These are phyloP conservation scores for Varanus salvator DNA, from an alignment of 2,113 vertebrate species.

Conservation along the genomic window DNA sequence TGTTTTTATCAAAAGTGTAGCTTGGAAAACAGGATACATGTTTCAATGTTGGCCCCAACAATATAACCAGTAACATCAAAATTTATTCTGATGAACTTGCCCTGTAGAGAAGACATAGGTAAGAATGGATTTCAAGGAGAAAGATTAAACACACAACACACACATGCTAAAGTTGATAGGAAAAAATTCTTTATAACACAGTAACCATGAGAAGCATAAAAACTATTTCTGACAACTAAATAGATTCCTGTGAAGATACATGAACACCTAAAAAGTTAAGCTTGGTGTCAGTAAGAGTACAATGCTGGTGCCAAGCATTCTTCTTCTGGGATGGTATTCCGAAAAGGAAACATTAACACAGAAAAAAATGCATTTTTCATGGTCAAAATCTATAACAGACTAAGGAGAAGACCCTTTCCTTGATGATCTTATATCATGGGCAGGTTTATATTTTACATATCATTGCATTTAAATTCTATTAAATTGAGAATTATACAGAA, in stretches of 20 bases:
- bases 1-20: background rate
- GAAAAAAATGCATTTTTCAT: background rate
- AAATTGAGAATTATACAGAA: background rate
- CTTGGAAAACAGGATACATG: conserved; percentile 89
- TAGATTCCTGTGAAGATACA: background rate
- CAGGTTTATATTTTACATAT: background rate
- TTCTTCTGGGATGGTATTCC: background rate
- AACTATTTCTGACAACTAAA: background rate
- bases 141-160: background rate
- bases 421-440: background rate
- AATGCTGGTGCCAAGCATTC: background rate
- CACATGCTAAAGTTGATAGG: background rate
- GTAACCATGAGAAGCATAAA: background rate
- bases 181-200: background rate
- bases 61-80: conserved; percentile 99
- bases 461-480: background rate
- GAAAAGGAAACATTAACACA: background rate
- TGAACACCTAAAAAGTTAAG: background rate
- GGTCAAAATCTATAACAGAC: background rate
- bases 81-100: conserved; percentile 99
- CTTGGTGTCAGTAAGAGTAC: background rate
- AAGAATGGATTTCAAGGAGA: background rate
- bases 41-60: conserved; percentile 98
- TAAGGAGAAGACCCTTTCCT: background rate
- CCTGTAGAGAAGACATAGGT: conserved; percentile 78